Conservation (phyloP, 35 echinoderm and acorn worm genomes). For the Nesometra sesokonis region DNA sequence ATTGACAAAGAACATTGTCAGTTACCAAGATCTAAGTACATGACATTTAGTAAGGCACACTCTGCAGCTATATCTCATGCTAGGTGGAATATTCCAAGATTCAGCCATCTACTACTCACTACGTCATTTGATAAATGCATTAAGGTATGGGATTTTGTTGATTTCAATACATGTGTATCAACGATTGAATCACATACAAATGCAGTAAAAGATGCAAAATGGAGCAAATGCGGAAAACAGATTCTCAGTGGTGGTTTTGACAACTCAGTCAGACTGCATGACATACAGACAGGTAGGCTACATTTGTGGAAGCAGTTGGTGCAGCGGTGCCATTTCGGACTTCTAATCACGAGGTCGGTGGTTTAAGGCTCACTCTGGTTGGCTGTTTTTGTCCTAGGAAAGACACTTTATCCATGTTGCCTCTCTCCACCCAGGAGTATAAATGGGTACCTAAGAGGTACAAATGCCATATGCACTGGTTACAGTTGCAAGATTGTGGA, state of each 20-base stretch:
- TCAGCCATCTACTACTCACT: constrained; percentile 71
- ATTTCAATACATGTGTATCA: constrained; percentile 41
- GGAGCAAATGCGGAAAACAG: constrained; percentile 43
- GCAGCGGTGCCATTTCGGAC: no score
- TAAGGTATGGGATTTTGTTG: constrained; percentile 65
- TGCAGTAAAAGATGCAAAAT: constrained; percentile 76
- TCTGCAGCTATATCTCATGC: constrained; percentile 45
- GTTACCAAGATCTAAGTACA: neutral
- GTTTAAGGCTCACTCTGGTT: no score
- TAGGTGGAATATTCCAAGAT: constrained; percentile 53
- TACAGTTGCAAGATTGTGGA: no score
- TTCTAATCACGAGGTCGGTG: no score
- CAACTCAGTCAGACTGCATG: constrained; percentile 66
- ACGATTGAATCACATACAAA: constrained; percentile 52
- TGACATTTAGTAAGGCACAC: constrained; percentile 10
- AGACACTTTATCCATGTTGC: no score
- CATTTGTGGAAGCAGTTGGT: no score
- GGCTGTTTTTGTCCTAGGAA: no score
- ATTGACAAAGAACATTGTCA: neutral
- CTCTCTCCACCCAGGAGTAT: no score
- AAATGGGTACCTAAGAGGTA: no score
- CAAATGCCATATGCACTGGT: no score
- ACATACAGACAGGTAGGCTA: constrained; percentile 56
- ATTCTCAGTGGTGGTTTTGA: constrained; percentile 93
- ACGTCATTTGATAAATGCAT: constrained; percentile 71